Evolutionary conservation across 2,797 vertebrate species (phyloP), one percentile per base, ranked within the genome.

Genomic region (Pipistrellus nathusii): DNA sequence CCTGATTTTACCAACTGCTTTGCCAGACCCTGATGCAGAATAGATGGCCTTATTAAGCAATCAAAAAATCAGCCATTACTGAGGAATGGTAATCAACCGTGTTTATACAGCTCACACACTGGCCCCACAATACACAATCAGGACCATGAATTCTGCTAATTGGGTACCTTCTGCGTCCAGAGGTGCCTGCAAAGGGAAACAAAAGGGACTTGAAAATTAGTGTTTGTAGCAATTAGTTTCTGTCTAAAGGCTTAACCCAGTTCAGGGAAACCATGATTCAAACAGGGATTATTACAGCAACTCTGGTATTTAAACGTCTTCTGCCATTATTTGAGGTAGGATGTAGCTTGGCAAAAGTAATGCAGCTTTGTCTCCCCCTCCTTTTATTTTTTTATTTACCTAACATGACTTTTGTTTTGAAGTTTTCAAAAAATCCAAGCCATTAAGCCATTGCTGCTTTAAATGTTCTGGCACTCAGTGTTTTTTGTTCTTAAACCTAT

Each of bases 111-210:
- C 97, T 97, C 96, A 93, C 96, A 97, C 96, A 96, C 97, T 97
- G 97, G 96, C 97, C 96, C 98, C 97, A 98, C 98, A 98, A 98
- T 98, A 98, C 98, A 98, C 98, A 98, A 98, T 98, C 98, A 98
- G 98, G 98, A 98, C 98, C 97, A 98, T 98, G 98, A 98, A 98
- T 98, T 98, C 98, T 98, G 97, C 97, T 98, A 98, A 98, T 98
- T 98, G 98, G 98, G 96, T 98, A 98, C 98, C 98, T 98, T 98
- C 98, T 98, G 98, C 88, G 98, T 98, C 98, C 98, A 98, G 97
- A 98, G 98, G 98, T 98, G 98, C 97, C 97, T 97, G 96, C 96
- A 95, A 97, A 96, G 97, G 97, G 97, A 98, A 98, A 98, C 98
- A 98, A 98, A 98, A 97, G 97, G 96, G 96, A 97, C 96, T 98